Evolutionary conservation across 1,140 invertebrate genomes (phyloP).

Genomic region (Phenacoccus solenopsis): DNA sequence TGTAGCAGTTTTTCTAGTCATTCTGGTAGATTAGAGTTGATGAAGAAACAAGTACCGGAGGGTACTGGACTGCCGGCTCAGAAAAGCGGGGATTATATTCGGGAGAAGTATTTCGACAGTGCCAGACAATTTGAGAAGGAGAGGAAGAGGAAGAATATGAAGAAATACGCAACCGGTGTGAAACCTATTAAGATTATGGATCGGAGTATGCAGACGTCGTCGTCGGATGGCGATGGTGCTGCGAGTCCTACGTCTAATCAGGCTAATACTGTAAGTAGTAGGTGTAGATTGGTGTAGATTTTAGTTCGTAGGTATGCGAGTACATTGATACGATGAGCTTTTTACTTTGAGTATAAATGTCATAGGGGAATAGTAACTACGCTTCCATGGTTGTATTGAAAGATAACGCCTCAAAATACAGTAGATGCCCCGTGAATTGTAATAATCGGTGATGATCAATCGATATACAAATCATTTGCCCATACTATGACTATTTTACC

Average conservation of each 20-base stretch:
- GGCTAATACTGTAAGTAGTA: neutral
- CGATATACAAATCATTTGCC: too few species aligned
- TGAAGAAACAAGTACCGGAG: neutral
- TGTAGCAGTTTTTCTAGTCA: conserved; percentile 11
- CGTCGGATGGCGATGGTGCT: conserved; percentile 15
- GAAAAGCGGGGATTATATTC: neutral
- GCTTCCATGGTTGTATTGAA: too few species aligned
- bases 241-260: conserved; percentile 6
- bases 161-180: neutral
- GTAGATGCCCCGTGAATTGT: too few species aligned
- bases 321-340: too few species aligned
- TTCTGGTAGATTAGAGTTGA: neutral
- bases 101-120: neutral
- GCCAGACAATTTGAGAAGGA: neutral
- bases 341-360: too few species aligned
- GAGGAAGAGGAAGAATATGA: neutral
- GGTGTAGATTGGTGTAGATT: neutral
- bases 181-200: conserved; percentile 45
- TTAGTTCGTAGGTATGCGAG: neutral
- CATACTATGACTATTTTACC: too few species aligned
- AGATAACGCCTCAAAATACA: too few species aligned
- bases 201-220: conserved; percentile 57
- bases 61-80: neutral
- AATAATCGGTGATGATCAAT: too few species aligned
- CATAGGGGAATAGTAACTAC: too few species aligned